These are phyloP conservation scores for Melanostoma scalare DNA, from an alignment of 2,888 invertebrate genomes.

Conservation along the genomic window DNA sequence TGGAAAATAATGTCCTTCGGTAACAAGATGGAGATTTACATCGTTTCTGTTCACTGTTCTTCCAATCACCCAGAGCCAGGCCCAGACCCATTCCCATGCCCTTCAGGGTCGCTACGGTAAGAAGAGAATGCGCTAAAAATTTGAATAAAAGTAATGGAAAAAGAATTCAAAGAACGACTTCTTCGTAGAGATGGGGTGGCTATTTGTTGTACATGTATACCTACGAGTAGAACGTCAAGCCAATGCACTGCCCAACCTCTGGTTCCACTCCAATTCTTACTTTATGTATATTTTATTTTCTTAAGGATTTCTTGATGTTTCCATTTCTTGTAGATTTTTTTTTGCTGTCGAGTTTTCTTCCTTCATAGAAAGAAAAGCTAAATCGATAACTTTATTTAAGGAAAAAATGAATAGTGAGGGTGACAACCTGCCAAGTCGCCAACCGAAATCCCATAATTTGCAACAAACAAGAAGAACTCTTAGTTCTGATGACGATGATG, in stretches of 20 bases:
- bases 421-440: slow-evolving; percentile 58
- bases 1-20: slow-evolving; percentile 69
- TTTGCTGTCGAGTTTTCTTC: slow-evolving; percentile 16
- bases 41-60: slow-evolving; percentile 15
- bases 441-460: slow-evolving; percentile 70
- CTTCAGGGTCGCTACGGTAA: neutral
- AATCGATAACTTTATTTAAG: slow-evolving; percentile 68
- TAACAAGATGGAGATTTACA: slow-evolving; percentile 70
- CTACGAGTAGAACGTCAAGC: neutral
- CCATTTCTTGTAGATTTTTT: slow-evolving; percentile 59
- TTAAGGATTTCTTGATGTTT: slow-evolving; percentile 67
- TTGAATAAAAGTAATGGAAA: slow-evolving; percentile 25
- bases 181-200: slow-evolving; percentile 13
- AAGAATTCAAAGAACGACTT: slow-evolving; percentile 21
- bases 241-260: slow-evolving; percentile 12
- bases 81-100: too few relatives aligned
- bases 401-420: slow-evolving; percentile 11
- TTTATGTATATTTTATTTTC: slow-evolving; percentile 56
- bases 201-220: neutral
- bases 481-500: slow-evolving; percentile 47
- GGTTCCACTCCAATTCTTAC: slow-evolving; percentile 30
- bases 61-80: slow-evolving; percentile 23
- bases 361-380: slow-evolving; percentile 24
- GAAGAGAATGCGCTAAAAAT: slow-evolving; percentile 30
- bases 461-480: slow-evolving; percentile 64